These are phyloP conservation scores for Saturnia japonica DNA, from an alignment of 2,888 invertebrate genomes.

Conservation along the genomic window DNA sequence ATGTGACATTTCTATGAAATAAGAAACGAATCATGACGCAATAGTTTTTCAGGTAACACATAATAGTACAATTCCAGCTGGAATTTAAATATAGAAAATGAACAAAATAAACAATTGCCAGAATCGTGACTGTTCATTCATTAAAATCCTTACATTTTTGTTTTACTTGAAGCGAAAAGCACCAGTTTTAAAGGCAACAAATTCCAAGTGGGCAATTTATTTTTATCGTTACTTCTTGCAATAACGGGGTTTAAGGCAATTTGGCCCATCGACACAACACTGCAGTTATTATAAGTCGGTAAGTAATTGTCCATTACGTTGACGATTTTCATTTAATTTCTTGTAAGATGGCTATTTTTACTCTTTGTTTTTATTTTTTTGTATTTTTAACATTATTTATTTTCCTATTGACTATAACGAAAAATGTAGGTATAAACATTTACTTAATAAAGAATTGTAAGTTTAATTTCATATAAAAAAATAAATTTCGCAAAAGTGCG, in stretches of 20 bases:
- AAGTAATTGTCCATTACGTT: slow-evolving; percentile 44
- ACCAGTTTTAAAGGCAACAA: slow-evolving; percentile 27
- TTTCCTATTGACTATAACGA: background rate
- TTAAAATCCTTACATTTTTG: slow-evolving; percentile 17
- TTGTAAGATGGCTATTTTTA: slow-evolving; percentile 25
- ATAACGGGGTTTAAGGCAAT: slow-evolving; percentile 50
- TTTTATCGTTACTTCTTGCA: slow-evolving; percentile 53
- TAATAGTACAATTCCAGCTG: background rate
- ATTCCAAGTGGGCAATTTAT: slow-evolving; percentile 46
- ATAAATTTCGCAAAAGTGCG: no score
- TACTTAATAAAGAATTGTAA: no score
- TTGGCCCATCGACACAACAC: slow-evolving; percentile 43
- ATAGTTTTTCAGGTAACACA: background rate
- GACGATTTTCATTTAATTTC: slow-evolving; percentile 35
- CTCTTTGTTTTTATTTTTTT: slow-evolving; percentile 24
- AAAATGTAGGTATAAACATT: no score
- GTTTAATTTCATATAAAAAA: no score
- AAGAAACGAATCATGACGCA: no score
- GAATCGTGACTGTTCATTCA: slow-evolving; percentile 9
- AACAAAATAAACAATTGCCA: slow-evolving; percentile 2
- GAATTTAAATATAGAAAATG: slow-evolving; percentile 7
- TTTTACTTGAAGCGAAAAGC: slow-evolving; percentile 23
- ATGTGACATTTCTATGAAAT: no score
- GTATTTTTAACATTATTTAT: background rate
- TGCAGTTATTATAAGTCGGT: slow-evolving; percentile 44